Evolutionary conservation across 1,140 invertebrate genomes (phyloP).

Genomic region (Palaemon carinicauda): DNA sequence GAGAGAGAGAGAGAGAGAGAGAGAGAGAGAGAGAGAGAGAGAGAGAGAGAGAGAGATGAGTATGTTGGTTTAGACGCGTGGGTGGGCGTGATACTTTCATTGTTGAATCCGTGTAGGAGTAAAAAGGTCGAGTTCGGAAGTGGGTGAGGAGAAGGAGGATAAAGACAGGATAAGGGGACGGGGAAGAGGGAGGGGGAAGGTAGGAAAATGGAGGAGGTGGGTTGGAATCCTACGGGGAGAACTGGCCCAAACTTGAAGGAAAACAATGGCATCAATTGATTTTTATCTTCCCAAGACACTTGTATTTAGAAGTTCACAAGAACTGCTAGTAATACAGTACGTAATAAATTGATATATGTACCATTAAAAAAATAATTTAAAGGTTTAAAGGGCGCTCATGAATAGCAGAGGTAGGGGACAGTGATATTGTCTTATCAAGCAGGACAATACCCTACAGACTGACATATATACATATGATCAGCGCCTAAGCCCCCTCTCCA

Average conservation of each 20-base stretch:
- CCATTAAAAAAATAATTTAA: too few species aligned
- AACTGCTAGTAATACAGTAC: too few species aligned
- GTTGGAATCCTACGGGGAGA: background rate
- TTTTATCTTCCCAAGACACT: background rate
- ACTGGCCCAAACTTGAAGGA: background rate
- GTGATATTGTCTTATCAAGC: too few species aligned
- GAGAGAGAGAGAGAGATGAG: background rate
- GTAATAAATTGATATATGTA: too few species aligned
- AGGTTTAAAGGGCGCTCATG: too few species aligned
- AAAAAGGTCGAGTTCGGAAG: background rate
- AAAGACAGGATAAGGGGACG: background rate
- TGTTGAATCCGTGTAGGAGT: background rate
- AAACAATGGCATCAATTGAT: too few species aligned
- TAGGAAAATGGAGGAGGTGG: background rate
- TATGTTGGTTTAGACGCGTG: background rate
- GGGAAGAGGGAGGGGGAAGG: background rate
- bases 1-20: slow-evolving; percentile 13
- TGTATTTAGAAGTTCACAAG: background rate
- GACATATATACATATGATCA: too few species aligned
- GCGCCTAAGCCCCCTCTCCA: too few species aligned
- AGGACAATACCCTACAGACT: too few species aligned
- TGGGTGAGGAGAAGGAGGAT: background rate
- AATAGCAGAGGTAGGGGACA: too few species aligned
- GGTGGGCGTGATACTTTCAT: too few species aligned
- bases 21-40: slow-evolving; percentile 14